phyloP scores from a whole-genome alignment of 2,888 invertebrate species.

The Epirrita christyi region DNA sequence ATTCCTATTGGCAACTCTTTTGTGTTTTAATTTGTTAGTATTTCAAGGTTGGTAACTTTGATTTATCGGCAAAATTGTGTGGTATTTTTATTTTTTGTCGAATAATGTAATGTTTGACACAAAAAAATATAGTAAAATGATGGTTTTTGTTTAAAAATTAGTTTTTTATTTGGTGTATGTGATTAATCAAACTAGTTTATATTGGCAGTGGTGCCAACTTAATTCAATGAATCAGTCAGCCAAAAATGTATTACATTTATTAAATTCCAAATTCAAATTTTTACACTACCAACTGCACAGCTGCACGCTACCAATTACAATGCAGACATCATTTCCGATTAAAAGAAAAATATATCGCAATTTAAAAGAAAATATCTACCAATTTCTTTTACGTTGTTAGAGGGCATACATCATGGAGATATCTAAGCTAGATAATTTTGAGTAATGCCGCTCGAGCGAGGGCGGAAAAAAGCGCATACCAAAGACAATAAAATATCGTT shows the following conservation, averaged over 20 bases:
- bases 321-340: conserved; percentile 65
- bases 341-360: conserved; percentile 50
- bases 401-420: conserved; percentile 75
- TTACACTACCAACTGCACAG: conserved; percentile 43
- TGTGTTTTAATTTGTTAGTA: conserved; percentile 36
- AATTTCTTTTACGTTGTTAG: conserved; percentile 67
- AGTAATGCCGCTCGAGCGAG: conserved; percentile 68
- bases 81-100: too few relatives aligned
- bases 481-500: conserved; percentile 76
- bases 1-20: conserved; percentile 55
- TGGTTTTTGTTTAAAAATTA: neutral
- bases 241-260: conserved; percentile 28
- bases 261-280: conserved; percentile 38
- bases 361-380: conserved; percentile 44
- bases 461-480: conserved; percentile 65
- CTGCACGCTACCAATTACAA: conserved; percentile 54
- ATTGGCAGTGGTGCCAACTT: conserved; percentile 24
- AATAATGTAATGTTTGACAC: neutral
- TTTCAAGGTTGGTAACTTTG: conserved; percentile 5
- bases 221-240: conserved; percentile 23
- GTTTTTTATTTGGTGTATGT: conserved; percentile 5
- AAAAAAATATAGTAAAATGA: neutral
- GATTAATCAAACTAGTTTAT: conserved; percentile 3
- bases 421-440: conserved; percentile 81
- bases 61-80: conserved; percentile 3